Conservation (phyloP, 2,888 invertebrate genomes). For the Drosophila melanosoma region DNA sequence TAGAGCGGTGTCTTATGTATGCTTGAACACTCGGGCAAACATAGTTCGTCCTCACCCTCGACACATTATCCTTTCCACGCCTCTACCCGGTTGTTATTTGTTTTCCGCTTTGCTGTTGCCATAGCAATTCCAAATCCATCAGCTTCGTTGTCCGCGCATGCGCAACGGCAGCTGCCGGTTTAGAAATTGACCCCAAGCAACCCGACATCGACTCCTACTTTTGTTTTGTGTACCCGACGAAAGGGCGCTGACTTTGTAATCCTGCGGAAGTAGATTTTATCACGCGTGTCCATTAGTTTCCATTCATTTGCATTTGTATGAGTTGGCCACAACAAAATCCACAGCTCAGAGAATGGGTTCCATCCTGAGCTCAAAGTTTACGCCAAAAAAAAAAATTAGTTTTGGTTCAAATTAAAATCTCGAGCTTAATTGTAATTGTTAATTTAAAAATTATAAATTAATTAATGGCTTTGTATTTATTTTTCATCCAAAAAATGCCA, state of each 20-base stretch:
- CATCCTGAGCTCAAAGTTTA: constrained; percentile 37
- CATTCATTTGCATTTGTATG: constrained; percentile 41
- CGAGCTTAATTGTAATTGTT: background rate
- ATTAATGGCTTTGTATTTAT: background rate
- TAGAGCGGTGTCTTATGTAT: constrained; percentile 43
- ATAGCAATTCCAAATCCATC: constrained; percentile 63
- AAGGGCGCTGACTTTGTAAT: constrained; percentile 61
- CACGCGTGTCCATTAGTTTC: constrained; percentile 74
- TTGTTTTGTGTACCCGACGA: constrained; percentile 5
- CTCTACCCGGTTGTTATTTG: constrained; percentile 14
- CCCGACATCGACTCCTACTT: constrained; percentile 11
- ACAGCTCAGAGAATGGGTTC: constrained; percentile 17
- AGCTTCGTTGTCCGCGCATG: constrained; percentile 69
- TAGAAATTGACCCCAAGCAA: constrained; percentile 6
- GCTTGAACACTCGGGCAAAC: constrained; percentile 31
- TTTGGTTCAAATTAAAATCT: background rate
- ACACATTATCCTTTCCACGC: constrained; percentile 54
- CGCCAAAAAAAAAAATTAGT: background rate
- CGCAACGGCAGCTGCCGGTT: constrained; percentile 68
- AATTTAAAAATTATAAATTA: background rate
- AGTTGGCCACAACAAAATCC: constrained; percentile 36
- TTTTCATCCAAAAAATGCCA: background rate
- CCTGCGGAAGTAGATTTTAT: constrained; percentile 76
- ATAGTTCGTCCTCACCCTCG: constrained; percentile 21
- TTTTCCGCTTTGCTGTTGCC: constrained; percentile 34